Evolutionary conservation across 2,113 vertebrate species (phyloP), one percentile per base, ranked within the genome.

Genomic region (Emydocephalus ijimae): DNA sequence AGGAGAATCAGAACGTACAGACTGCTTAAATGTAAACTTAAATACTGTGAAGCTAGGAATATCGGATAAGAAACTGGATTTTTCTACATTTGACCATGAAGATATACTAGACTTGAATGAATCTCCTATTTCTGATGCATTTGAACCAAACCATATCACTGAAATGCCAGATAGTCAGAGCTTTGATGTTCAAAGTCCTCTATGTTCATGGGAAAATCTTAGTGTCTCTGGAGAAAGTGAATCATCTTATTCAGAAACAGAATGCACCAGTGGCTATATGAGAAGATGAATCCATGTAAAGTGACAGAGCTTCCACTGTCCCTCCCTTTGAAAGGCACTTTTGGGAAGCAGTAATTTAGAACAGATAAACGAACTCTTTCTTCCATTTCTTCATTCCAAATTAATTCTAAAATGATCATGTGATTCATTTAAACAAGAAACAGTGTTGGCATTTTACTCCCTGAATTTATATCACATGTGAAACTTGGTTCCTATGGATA

Each of bases 1-100:
- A 0, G 45, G 88, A 4, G 85, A 8, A 1, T 59, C 1, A 0
- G 92, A 50, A 11, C 20, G 50, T 89, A 91, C 61, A 0, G 91
- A 26, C 24, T 93, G 93, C 91, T 98, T 98, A 92, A 96, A 97
- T n/a, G 97, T 98, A 91, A 92, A 94, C 43, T 89, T 98, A 26
- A 88, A 93, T 4, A 94, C 96, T 2, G 98, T 98, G 91, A 94
- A 92, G 57, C 39, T 98, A 95, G 96, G 96, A 43, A 6, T 12
- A 26, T 86, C 87, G 39, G 94, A 55, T 87, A 69, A 34, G 91
- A 74, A 14, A 0, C 0, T 0, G n/a, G 56, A 92, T 0, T 7
- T 88, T 81, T 29, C 93, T 4, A 88, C 90, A 5, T 45, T 85
- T 3, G 55, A 86, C 34, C 91, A 9, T 12, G 91, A 94, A 11